Evolutionary conservation across 2,113 vertebrate genomes (phyloP), one percentile per base, ranked within the genome.

Genomic region (Lepus timidus): DNA sequence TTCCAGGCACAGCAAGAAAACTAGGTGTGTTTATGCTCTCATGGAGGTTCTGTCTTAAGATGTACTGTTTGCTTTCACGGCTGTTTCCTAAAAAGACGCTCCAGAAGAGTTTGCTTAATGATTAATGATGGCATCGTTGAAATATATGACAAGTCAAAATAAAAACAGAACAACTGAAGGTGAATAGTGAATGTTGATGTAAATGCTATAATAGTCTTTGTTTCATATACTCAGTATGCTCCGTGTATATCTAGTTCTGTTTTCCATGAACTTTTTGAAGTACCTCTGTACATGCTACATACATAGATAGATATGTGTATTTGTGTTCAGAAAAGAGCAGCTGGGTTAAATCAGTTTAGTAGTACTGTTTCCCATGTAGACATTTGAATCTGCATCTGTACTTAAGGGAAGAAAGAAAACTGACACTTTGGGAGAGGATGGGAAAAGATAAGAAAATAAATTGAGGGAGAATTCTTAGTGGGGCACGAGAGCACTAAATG

Each of bases 371-470:
- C 86, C 20, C 31, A 74, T 23, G 27, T 55, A 85, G 39, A 68
- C 51, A 23, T 88, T 73, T 88, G 67, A 88, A 65, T 84, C 6
- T 33, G 39, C 78, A 92, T 12, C 25, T 96, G 52, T 65, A 76
- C 84, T 95, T 81, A 92, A 89, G 95, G 75, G 51, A 79, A 90
- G 52, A 91, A 93, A 55, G 78, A 76, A 93, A 93, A 52, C n/a
- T 33, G 36, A 82, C 61, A 75, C 23, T 82, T 85, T 10, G 14
- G 12, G 74, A 31, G 49, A 36, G 9, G 20, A 20, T 33, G 6
- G n/a, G 20, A 31, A n/a, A 83, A 80, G 11, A 67, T 70, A 82
- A 25, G 67, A 70, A 93, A 82, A 67, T 74, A 58, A 79, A 58
- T 71, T 81, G 25, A 22, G 27, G 36, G 29, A 25, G 7, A 19